Evolutionary conservation across 1,140 invertebrate species (phyloP).

Genomic region (Rhopalosiphum maidis): DNA sequence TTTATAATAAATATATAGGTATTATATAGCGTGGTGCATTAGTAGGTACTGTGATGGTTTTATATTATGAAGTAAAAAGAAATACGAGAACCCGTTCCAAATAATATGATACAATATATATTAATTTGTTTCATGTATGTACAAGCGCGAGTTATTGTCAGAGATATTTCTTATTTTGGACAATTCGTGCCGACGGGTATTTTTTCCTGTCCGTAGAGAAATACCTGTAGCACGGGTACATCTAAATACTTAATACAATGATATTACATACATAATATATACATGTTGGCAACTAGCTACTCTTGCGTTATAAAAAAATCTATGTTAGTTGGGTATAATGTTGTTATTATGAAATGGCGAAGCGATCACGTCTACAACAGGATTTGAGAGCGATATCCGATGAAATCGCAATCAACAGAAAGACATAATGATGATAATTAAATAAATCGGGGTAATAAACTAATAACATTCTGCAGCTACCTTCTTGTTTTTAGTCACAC

Average conservation of each 20-base stretch:
- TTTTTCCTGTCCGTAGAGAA: background rate
- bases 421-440: background rate
- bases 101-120: background rate
- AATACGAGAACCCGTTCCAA: background rate
- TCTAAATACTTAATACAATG: background rate
- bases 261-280: background rate
- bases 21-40: too few species aligned
- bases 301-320: background rate
- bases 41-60: background rate
- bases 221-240: background rate
- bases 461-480: background rate
- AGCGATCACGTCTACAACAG: background rate
- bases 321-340: background rate
- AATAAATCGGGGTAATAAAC: background rate
- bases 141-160: background rate
- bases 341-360: background rate
- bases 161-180: slow-evolving; percentile 3
- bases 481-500: background rate
- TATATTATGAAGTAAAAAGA: background rate
- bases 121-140: background rate
- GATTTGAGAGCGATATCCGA: background rate
- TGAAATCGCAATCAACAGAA: background rate
- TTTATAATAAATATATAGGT: too few species aligned
- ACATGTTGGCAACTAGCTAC: background rate
- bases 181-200: background rate